Percentiles rank a stretch among this genome's conserved stretches.
Conservation (phyloP, 92 coral and sea anemone species). For the Epizoanthus ramosus region DNA sequence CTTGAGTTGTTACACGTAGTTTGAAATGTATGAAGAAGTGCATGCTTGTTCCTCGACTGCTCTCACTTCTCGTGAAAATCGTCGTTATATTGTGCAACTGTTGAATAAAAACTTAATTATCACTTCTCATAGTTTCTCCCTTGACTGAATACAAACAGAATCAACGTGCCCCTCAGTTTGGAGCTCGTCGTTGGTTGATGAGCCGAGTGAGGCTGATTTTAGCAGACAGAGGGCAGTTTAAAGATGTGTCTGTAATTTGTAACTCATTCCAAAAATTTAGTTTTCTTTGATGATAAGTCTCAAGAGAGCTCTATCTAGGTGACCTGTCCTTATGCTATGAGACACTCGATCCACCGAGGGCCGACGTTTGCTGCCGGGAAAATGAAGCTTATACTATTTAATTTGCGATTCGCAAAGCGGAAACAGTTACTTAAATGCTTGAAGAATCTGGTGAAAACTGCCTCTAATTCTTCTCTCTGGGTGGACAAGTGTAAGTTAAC, state of each 20-base stretch:
- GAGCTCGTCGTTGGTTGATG: too few relatives aligned
- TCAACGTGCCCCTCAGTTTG: not conserved
- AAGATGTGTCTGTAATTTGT: constrained; percentile 5
- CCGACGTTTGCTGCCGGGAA: too few relatives aligned
- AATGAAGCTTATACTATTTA: not conserved
- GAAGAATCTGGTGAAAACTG: constrained; percentile 39
- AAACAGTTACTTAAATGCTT: constrained; percentile 14
- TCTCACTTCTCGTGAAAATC: constrained; percentile 37
- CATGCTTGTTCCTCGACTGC: not conserved
- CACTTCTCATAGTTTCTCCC: not conserved
- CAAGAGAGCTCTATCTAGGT: not conserved
- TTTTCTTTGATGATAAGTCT: constrained; percentile 15
- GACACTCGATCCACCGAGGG: not conserved
- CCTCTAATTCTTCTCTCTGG: not conserved
- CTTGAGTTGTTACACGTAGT: constrained; percentile 7
- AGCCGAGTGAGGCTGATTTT: not conserved
- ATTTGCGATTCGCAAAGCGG: constrained; percentile 11
- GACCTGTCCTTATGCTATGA: constrained; percentile 9
- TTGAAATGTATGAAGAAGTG: constrained; percentile 8
- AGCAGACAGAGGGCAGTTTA: not conserved
- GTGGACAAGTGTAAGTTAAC: not conserved
- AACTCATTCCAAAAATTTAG: not conserved
- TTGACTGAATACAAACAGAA: not conserved
- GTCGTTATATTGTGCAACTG: constrained; percentile 20
- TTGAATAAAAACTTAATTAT: constrained; percentile 23